Conservation (phyloP, 2,113 vertebrate species). For the Peromyscus maniculatus region DNA sequence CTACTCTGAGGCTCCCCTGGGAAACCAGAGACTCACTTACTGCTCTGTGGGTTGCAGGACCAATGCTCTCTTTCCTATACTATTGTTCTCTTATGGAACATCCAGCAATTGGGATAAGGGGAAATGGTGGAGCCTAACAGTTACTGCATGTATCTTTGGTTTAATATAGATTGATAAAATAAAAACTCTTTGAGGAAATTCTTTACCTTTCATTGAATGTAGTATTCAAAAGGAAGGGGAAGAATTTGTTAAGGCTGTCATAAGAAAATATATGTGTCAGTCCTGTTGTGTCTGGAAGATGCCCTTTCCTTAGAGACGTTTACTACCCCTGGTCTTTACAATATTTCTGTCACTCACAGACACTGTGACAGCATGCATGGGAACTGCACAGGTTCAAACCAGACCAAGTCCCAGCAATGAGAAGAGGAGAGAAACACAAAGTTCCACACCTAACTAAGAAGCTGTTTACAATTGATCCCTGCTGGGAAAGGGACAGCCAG, state of each 20-base stretch:
- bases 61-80: neutral
- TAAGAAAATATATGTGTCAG: neutral
- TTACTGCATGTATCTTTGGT: neutral
- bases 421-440: neutral
- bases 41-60: neutral
- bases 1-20: neutral
- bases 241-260: neutral
- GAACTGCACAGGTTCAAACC: neutral
- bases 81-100: neutral
- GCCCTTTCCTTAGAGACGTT: neutral
- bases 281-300: neutral
- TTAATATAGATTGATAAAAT: neutral
- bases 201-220: neutral
- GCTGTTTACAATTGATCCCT: neutral
- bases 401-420: neutral
- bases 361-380: neutral
- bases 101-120: neutral
- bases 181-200: neutral
- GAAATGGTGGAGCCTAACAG: neutral
- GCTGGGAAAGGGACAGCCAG: neutral
- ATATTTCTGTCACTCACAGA: neutral
- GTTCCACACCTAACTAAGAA: neutral
- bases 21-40: neutral
- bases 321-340: too few relatives aligned
- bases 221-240: conserved; percentile 15